Evolutionary conservation across 2,797 vertebrate species (phyloP), one percentile per base, ranked within the genome.

Genomic region (Nannoperca australis): DNA sequence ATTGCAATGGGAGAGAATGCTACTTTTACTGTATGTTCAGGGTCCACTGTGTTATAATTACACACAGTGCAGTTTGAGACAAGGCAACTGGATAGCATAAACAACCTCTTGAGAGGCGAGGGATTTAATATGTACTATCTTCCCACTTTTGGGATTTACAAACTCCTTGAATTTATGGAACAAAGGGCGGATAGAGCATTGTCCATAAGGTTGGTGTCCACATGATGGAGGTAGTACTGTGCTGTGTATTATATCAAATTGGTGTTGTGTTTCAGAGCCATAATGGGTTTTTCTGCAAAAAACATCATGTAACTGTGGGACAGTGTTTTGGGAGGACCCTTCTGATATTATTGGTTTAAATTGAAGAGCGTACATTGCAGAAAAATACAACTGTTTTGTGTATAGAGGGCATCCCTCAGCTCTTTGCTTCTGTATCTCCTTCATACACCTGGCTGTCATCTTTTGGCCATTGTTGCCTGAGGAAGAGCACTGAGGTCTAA

Each of bases 71-170:
- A 83, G 51, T 61, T 70, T 73, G 61, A 56, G 77, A 88, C 76
- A 87, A 85, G 85, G 85, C 20, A 81, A 73, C 18, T 42, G 73
- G 34, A 50, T 55, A 58, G 32, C 30, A 80, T 81, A 61, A 70
- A 34, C 56, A 73, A 74, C 56, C 78, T 78, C 71, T 64, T 62
- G 76, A 81, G 80, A 79, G 30, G 27, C 1, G 14, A 67, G 32
- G 78, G 76, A 83, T 90, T 86, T 83, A 90, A 80, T 70, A 80
- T 71, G 60, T 45, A 58, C 50, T 49, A 70, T 80, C 61, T 73
- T 76, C 72, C 18, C 32, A 45, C 68, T 66, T 76, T 51, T 58
- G 76, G 76, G 76, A 85, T 81, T 86, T 70, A 72, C 24, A 86
- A 27, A 77, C 70, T 83, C 70, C 73, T 83, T 80, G 61, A 73